Base-by-base conservation (phyloP, 1,140 invertebrate genomes). In the Drosophila melanica region DNA sequence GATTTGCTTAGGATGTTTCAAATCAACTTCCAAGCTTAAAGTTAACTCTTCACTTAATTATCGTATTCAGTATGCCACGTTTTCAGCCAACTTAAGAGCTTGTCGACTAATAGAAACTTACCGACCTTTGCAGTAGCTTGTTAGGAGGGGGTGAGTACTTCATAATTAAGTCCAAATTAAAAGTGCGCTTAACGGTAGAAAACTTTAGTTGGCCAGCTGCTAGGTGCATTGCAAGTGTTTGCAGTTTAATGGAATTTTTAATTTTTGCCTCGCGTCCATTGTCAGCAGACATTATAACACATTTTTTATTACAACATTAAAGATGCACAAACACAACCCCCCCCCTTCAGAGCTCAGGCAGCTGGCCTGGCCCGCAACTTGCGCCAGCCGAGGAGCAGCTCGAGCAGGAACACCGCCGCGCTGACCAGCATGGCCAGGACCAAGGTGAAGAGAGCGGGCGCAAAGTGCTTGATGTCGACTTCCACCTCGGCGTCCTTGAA, bases 161-260 rank as follows among this genome's bases (percentile, higher is more conserved):
- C 60, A 77, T 86, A 85, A 84, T 80, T 80, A 84, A 85, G 74
- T 67, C 44, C 11, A 70, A 75, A 80, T 57, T 69, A 80, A 85
- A 70, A 84, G 65, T 39, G 54, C 27, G 51, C 54, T 70, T 35
- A 53, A 45, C 50, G 50, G 23, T 30, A 9, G 53, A 47, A 30
- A 50, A 51, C 44, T 55, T 50, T 14, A 42, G 65, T 63, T 65
- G 59, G 73, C 67, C 76, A 42, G 39, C 57, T 69, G 7, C 30
- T 12, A 23, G 47, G 58, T 57, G 58, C 60, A 67, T 60, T 81
- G 77, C 70, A 74, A 81, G 62, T 81, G 82, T 75, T 87, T 79
- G 78, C 82, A 81, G 71, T 87, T 87, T 79, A 81, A 86, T 86
- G 81, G 81, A 85, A 85, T 85, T 85, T 85, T 86, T 85, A 85